Conservation (phyloP, 1,140 invertebrate species). For the Conus ventricosus region DNA sequence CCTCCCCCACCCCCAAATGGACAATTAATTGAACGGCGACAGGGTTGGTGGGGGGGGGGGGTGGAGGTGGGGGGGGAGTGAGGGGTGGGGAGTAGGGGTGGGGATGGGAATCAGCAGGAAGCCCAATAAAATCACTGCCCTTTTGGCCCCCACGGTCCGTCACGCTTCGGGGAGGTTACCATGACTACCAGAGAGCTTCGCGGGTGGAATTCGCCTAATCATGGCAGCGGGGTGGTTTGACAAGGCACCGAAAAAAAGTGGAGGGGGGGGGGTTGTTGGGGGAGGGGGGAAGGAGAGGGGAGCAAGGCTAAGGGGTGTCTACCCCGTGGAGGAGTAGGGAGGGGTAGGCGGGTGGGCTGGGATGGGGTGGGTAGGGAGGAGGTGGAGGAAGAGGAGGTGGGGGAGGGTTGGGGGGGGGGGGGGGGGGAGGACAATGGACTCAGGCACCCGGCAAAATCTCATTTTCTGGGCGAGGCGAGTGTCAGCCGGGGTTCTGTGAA, state of each 20-base stretch:
- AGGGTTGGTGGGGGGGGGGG: too few relatives aligned
- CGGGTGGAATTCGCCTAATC: slow-evolving; percentile 38
- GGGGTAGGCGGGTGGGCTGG: too few relatives aligned
- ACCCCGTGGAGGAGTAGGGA: too few relatives aligned
- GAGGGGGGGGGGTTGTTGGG: neutral
- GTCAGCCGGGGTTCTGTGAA: neutral
- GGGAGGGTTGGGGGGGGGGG: too few relatives aligned
- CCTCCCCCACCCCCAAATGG: slow-evolving; percentile 22
- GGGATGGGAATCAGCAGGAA: neutral
- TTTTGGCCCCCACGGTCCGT: neutral
- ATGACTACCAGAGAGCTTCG: slow-evolving; percentile 30
- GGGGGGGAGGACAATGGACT: slow-evolving; percentile 2
- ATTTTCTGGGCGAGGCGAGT: neutral
- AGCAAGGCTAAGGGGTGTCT: too few relatives aligned
- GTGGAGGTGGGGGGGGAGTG: too few relatives aligned
- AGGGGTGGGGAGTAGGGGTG: too few relatives aligned
- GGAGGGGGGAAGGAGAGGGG: too few relatives aligned
- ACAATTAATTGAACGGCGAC: slow-evolving; percentile 31
- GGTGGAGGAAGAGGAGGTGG: neutral
- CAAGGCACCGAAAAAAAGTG: slow-evolving; percentile 7
- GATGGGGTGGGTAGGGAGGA: too few relatives aligned
- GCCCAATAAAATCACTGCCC: slow-evolving; percentile 28
- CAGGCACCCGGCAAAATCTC: slow-evolving; percentile 31
- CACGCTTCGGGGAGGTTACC: neutral
- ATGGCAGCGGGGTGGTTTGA: neutral